Conservation (phyloP, 2,797 vertebrate genomes). For the Poecile montanus region DNA sequence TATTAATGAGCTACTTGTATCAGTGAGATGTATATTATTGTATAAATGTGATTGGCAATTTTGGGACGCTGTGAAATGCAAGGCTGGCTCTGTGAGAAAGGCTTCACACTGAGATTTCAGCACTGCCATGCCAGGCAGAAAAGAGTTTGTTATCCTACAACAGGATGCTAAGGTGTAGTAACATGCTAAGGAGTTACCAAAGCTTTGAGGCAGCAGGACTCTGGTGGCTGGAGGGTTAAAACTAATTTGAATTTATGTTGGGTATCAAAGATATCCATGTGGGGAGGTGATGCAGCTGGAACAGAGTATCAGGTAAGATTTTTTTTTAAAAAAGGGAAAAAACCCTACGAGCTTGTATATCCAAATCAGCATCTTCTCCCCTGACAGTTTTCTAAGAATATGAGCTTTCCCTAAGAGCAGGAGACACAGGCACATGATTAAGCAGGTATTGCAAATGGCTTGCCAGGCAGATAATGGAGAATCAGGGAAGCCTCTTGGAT, state of each 20-base stretch:
- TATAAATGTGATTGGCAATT: constrained; percentile 21
- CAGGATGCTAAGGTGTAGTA: not conserved
- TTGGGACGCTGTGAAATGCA: constrained; percentile 26
- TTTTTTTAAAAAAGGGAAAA: not conserved
- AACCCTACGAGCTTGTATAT: not conserved
- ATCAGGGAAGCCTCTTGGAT: not conserved
- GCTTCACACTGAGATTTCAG: constrained; percentile 30
- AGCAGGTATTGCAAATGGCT: not conserved
- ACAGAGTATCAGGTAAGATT: not conserved
- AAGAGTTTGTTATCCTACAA: not conserved
- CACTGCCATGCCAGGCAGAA: constrained; percentile 24
- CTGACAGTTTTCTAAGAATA: not conserved
- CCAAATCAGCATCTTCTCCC: not conserved
- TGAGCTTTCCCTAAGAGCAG: not conserved
- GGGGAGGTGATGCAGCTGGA: not conserved
- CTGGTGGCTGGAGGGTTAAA: constrained; percentile 23
- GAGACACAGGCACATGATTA: not conserved
- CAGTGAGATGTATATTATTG: not conserved
- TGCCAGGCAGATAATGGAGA: not conserved
- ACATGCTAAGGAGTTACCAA: not conserved
- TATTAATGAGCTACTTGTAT: constrained; percentile 54
- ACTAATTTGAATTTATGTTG: not conserved
- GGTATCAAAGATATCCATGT: not conserved
- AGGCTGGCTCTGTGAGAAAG: not conserved
- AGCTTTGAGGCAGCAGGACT: not conserved